Evolutionary conservation across 2,113 vertebrate genomes (phyloP), one percentile per base, ranked within the genome.

Genomic region (Ellobius talpinus): DNA sequence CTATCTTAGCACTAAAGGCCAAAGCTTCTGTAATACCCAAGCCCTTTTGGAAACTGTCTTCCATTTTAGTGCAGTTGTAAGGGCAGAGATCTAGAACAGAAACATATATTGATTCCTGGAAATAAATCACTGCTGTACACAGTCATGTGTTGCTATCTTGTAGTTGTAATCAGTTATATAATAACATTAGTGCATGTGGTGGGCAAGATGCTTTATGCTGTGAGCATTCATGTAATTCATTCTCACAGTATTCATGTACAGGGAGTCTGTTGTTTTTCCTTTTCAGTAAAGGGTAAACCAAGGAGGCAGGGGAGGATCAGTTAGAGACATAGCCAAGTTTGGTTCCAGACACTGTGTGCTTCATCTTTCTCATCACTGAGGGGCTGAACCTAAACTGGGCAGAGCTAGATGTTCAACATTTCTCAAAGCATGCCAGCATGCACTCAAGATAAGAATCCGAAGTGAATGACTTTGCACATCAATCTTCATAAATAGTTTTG

Each of bases 21-120:
- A 36, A 89, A 86, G 33, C 12, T 93, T 92, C 81, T 42, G 21
- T 72, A 72, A 93, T 72, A n/a, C 24, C 16, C 63, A 81, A 95
- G 63, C 11, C 7, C 31, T 85, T 29, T 33, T 91, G 84, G 39
- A 81, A 97, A 90, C 17, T 14, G 24, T 23, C 17, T 50, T 73
- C 78, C 50, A 95, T 45, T 58, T 36, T 19, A 73, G 13, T 1
- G 0, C 9, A 24, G 29, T 65, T 89, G 79, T 76, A 50, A n/a
- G 36, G 19, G 1, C n/a, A 90, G 13, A 2, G 29, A 95, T 65
- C 55, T 93, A 93, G 66, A 94, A 47, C 21, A 72, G 85, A 87
- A 84, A 92, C 73, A 72, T 29, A 1, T 73, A 72, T 65, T 58
- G 85, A 58, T 88, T 33, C 11, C 47, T 70, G 3, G n/a, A 33